phyloP scores from a whole-genome alignment of 2,888 invertebrate genomes.

The Chamaedrilus cognettii region DNA sequence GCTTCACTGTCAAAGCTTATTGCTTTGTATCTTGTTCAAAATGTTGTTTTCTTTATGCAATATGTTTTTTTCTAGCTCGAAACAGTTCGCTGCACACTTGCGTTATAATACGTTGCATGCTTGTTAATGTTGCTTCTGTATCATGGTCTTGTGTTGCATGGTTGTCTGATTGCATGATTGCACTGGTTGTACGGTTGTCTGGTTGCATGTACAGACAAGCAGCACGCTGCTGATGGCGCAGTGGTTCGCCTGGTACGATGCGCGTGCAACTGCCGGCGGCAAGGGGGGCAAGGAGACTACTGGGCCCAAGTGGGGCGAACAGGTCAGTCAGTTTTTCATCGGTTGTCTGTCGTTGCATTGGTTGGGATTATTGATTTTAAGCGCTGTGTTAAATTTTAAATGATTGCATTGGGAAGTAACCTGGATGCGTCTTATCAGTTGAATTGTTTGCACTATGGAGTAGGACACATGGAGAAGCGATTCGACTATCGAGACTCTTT shows the following conservation, averaged over 20 bases:
- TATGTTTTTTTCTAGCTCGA: too few species aligned
- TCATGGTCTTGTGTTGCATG: neutral
- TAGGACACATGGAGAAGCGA: too few species aligned
- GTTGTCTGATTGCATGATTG: conserved; percentile 3
- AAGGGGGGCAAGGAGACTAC: neutral
- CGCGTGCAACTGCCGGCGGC: neutral
- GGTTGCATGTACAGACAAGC: conserved; percentile 25
- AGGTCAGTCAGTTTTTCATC: neutral
- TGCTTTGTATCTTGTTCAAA: too few species aligned
- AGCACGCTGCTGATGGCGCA: conserved; percentile 15
- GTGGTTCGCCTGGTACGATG: conserved; percentile 13
- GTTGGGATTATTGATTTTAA: too few species aligned
- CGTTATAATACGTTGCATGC: neutral
- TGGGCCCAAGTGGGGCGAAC: conserved; percentile 13
- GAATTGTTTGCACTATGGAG: too few species aligned
- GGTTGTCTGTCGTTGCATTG: too few species aligned
- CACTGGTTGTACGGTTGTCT: neutral
- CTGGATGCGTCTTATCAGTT: too few species aligned
- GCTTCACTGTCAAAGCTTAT: too few species aligned
- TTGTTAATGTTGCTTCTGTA: neutral
- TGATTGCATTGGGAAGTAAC: too few species aligned
- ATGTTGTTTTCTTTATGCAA: too few species aligned
- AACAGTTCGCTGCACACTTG: conserved; percentile 11
- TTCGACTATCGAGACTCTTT: too few species aligned
- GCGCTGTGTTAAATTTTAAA: too few species aligned